These are phyloP conservation scores for Agrochola litura DNA, from an alignment of 2,888 invertebrate species.

Conservation along the genomic window DNA sequence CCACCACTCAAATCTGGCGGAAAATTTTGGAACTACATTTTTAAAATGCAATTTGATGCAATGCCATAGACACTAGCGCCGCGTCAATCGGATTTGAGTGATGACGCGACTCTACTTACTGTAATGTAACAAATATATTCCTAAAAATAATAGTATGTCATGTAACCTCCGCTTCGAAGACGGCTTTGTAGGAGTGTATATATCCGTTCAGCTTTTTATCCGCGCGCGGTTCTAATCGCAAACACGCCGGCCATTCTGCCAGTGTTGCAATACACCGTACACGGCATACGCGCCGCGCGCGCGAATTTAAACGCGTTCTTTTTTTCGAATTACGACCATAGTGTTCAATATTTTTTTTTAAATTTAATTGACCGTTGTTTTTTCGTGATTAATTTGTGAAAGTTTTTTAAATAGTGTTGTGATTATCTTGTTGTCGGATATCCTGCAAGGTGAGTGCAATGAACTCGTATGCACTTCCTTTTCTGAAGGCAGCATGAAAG, in stretches of 20 bases:
- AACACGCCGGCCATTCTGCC: constrained; percentile 51
- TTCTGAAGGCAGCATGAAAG: constrained; percentile 17
- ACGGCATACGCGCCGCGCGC: constrained; percentile 60
- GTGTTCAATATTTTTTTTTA: constrained; percentile 3
- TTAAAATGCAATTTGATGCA: too few species aligned
- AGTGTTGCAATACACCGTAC: constrained; percentile 66
- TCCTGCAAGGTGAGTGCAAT: constrained; percentile 63
- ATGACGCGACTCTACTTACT: too few species aligned
- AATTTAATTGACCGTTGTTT: neutral
- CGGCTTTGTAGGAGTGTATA: constrained; percentile 10
- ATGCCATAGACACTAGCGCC: too few species aligned
- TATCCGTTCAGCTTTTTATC: constrained; percentile 38
- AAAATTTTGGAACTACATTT: too few species aligned
- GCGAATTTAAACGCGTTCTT: constrained; percentile 50
- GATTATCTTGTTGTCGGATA: constrained; percentile 43
- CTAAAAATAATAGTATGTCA: neutral
- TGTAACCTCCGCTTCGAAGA: neutral
- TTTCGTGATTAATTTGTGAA: constrained; percentile 39
- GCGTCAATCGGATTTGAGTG: too few species aligned
- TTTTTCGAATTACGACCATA: constrained; percentile 31
- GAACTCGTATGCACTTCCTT: constrained; percentile 57
- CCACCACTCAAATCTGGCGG: too few species aligned
- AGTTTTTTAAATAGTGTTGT: constrained; percentile 31
- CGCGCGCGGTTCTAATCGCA: constrained; percentile 53
- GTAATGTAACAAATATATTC: neutral